Evolutionary conservation across 1,140 invertebrate species (phyloP), one percentile per base, ranked within the genome.

Genomic region (Nylanderia fulva): DNA sequence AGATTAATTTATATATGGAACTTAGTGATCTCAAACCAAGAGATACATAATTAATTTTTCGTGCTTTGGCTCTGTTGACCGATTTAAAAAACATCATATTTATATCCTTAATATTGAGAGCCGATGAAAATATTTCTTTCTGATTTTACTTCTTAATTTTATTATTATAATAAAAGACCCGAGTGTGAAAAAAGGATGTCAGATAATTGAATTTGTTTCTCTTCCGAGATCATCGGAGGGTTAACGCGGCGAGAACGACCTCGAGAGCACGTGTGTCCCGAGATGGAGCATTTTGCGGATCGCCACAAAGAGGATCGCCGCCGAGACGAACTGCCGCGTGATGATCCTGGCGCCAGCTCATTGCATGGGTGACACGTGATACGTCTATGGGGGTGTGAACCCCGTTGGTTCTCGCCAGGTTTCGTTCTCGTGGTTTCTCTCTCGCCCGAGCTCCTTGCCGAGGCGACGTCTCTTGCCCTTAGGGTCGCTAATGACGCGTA

Each of bases 341-440:
- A 93, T 91, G 93, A 93, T 89, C 85, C 88, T 92, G 94, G 94
- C 94, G 94, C 94, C 94, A 92, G 90, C 90, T 89, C 91, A 85
- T 88, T 91, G 84, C 92, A 85, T 86, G 91, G 64, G 76, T 92
- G 94, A 94, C 94, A 95, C 91, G 93, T 92, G 93, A 95, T 94
- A 92, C 90, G 93, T 93, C 91, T 92, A 89, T 89, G 85, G 90
- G 93, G 93, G 93, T 94, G 94, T 94, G 91, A 94, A 90, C 85
- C 85, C 68, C 75, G 84, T 83, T 84, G 80, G 80, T 64, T 74
- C n/a, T n/a, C 76, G 64, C 64, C 86, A 75, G 66, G 68, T 64
- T n/a, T 76, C 48, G 56, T 36, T 64, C 66, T 69, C 29, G 66
- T 58, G 36, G 21, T 27, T n/a, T n/a, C n/a, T n/a, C n/a, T n/a